Evolutionary conservation across 2,113 vertebrate species (phyloP), one percentile per base, ranked within the genome.

Genomic region (Apteryx owenii): DNA sequence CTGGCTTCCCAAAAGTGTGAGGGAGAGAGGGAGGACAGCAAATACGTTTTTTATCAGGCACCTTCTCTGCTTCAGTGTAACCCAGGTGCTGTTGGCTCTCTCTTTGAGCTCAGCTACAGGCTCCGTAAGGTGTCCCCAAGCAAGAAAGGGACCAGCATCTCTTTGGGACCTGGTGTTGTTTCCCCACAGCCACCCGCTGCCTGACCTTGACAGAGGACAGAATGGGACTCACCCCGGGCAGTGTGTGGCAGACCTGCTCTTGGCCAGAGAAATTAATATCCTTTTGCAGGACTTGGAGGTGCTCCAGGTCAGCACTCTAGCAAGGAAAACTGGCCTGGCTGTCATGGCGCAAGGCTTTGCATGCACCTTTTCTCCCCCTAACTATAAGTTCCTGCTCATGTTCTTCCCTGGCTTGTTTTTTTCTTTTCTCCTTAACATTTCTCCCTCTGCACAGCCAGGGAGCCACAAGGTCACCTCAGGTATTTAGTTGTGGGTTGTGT

Each of bases 191-290:
- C 81, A 44, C 36, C 46, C 8, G 9, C 61, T 61, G 17, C 48
- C 86, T 98, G 96, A 97, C 95, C 97, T 98, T 98, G 96, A 91
- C 68, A 81, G 88, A 95, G 93, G 93, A 90, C 90, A 89, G 51
- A 58, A 66, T 5, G 8, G 62, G 88, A 80, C 92, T 94, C 77
- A 85, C 22, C 17, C 51, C 21, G 12, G 40, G 54, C 36, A 23
- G 28, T 33, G 40, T 42, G 29, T 42, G 38, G 29, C 14, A 42
- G 62, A 42, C 22, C 29, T 66, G 48, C 29, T 29, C 40, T 71
- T 85, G 64, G 33, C 66, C 0, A 0, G 88, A 42, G 89, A 94
- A 95, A 89, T 73, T 42, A 29, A 87, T 77, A 62, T 62, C 31
- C 26, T 88, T 75, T 48, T 88, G 71, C 50, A 66, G 81, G 75